phyloP scores from a whole-genome alignment of 2,113 vertebrate genomes.

The Calyptommatus sinebrachiatus region DNA sequence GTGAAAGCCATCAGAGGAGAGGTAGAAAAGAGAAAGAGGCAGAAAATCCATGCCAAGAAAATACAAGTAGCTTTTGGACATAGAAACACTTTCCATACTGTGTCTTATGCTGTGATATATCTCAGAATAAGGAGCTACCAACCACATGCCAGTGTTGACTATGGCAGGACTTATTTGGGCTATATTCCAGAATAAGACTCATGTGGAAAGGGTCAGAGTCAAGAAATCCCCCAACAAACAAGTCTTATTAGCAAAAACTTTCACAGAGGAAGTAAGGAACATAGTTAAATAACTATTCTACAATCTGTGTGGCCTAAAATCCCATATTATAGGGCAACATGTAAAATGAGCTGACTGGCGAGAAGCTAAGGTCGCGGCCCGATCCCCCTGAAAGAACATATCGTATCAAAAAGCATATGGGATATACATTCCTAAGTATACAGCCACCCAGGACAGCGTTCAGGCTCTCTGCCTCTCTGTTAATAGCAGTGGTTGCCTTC shows the following conservation, averaged over 20 bases:
- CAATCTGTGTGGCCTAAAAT: conserved; percentile 20
- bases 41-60: neutral
- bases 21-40: neutral
- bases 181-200: too few species aligned
- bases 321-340: neutral
- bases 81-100: too few species aligned
- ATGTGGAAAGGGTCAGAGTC: neutral
- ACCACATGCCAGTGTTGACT: too few species aligned
- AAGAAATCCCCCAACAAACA: neutral
- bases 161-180: too few species aligned
- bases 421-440: neutral
- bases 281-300: neutral
- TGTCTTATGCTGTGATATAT: too few species aligned
- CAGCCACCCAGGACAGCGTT: neutral
- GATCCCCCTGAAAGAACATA: conserved; percentile 5
- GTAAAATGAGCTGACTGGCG: conserved; percentile 13
- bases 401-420: neutral
- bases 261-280: neutral
- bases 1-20: neutral
- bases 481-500: conserved; percentile 3
- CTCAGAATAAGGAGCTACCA: too few species aligned
- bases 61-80: neutral
- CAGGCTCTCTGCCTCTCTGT: neutral
- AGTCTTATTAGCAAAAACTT: neutral
- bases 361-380: conserved; percentile 11